These are phyloP conservation scores for Halictus rubicundus DNA, from an alignment of 1,140 invertebrate genomes.

Conservation along the genomic window DNA sequence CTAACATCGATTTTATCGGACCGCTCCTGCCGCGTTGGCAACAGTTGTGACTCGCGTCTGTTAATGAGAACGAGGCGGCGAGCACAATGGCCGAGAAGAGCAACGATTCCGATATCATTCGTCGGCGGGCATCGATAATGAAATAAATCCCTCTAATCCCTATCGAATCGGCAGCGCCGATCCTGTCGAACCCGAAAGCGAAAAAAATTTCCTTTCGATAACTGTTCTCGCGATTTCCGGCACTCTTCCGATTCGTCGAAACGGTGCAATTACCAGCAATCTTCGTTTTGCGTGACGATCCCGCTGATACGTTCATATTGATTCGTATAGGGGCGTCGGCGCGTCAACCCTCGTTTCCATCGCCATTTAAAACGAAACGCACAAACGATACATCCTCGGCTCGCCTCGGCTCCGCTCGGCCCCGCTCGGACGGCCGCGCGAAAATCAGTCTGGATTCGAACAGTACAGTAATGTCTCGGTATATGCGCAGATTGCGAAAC, in stretches of 20 bases:
- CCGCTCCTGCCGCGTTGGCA: background rate
- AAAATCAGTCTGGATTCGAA: no score
- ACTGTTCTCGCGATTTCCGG: slow-evolving; percentile 24
- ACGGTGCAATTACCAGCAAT: slow-evolving; percentile 43
- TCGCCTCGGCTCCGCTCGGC: background rate
- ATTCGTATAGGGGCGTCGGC: slow-evolving; percentile 6
- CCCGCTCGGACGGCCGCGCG: no score
- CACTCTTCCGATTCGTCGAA: background rate
- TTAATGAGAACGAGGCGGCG: slow-evolving; percentile 6
- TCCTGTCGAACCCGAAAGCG: no score
- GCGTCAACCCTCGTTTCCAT: background rate
- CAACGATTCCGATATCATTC: slow-evolving; percentile 7
- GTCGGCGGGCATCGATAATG: background rate
- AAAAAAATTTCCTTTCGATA: slow-evolving; percentile 29
- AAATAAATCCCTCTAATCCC: slow-evolving; percentile 33
- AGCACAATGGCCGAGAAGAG: background rate
- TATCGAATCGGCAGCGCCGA: background rate
- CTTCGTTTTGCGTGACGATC: slow-evolving; percentile 39
- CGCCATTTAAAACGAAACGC: slow-evolving; percentile 16
- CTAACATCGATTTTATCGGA: slow-evolving; percentile 8
- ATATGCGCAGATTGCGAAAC: no score
- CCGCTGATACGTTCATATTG: slow-evolving; percentile 25
- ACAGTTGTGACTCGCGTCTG: background rate
- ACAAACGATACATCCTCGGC: background rate
- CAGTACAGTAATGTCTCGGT: no score